Conservation (phyloP, 2,888 invertebrate genomes). For the Phytoseiulus persimilis region DNA sequence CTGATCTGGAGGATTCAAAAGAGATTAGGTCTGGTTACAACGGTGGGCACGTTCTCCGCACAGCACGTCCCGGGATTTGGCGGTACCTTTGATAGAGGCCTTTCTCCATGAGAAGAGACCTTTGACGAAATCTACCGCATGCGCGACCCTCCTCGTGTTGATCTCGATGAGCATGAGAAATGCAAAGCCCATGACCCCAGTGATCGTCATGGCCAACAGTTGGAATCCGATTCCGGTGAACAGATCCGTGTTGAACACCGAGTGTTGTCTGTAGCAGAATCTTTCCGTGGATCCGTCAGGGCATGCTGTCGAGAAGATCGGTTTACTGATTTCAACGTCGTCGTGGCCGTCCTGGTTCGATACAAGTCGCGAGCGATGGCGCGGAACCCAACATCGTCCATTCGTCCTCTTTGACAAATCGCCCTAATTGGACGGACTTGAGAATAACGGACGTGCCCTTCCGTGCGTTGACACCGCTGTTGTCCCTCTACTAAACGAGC, state of each 20-base stretch:
- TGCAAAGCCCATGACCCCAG: neutral
- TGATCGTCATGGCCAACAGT: neutral
- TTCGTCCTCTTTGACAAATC: too few relatives aligned
- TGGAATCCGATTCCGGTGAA: neutral
- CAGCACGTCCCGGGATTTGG: neutral
- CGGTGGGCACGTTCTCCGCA: neutral
- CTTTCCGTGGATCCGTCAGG: neutral
- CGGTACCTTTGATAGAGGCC: neutral
- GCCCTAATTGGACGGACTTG: too few relatives aligned
- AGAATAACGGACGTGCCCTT: too few relatives aligned
- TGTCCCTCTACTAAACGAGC: too few relatives aligned
- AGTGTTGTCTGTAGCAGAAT: constrained; percentile 15
- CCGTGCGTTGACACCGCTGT: too few relatives aligned
- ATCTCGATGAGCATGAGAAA: constrained; percentile 16
- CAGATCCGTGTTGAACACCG: neutral
- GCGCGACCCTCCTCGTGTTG: neutral
- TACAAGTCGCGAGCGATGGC: too few relatives aligned
- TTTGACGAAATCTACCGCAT: neutral
- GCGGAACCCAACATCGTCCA: too few relatives aligned
- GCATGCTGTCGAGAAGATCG: neutral
- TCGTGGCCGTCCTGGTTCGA: too few relatives aligned
- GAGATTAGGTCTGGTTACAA: neutral
- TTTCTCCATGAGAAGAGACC: neutral
- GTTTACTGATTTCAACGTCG: too few relatives aligned
- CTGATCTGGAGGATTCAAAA: neutral